phyloP scores from a whole-genome alignment of 2,888 invertebrate species.

The Luperina nickerlii region DNA sequence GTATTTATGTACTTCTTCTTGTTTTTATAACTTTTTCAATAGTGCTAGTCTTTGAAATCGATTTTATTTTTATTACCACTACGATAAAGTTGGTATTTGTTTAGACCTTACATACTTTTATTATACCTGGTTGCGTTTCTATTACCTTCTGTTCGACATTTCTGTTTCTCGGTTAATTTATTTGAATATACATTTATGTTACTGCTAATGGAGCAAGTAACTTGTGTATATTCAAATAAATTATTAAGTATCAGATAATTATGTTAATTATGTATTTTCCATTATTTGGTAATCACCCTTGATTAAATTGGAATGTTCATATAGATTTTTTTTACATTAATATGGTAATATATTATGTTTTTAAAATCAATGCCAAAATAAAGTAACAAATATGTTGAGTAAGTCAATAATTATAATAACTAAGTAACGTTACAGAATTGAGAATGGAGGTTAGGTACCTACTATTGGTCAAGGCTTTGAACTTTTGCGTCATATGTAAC shows the following conservation, averaged over 20 bases:
- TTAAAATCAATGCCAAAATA: constrained; percentile 40
- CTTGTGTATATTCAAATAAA: constrained; percentile 7
- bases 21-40: no score
- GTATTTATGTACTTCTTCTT: no score
- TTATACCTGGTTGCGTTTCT: neutral
- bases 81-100: no score
- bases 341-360: constrained; percentile 3
- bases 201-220: neutral
- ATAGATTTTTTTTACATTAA: constrained; percentile 12
- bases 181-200: neutral
- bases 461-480: constrained; percentile 39
- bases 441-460: constrained; percentile 22
- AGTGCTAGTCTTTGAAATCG: no score
- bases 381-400: constrained; percentile 31
- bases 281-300: constrained; percentile 24
- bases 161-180: neutral
- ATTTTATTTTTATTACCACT: no score
- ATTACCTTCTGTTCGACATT: neutral
- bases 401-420: constrained; percentile 27
- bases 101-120: neutral
- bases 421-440: constrained; percentile 17
- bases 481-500: constrained; percentile 27
- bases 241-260: neutral
- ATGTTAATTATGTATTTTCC: constrained; percentile 17
- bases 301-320: constrained; percentile 9